Conservation (phyloP, 2,797 vertebrate genomes). For the Notoglanidium macrostoma region DNA sequence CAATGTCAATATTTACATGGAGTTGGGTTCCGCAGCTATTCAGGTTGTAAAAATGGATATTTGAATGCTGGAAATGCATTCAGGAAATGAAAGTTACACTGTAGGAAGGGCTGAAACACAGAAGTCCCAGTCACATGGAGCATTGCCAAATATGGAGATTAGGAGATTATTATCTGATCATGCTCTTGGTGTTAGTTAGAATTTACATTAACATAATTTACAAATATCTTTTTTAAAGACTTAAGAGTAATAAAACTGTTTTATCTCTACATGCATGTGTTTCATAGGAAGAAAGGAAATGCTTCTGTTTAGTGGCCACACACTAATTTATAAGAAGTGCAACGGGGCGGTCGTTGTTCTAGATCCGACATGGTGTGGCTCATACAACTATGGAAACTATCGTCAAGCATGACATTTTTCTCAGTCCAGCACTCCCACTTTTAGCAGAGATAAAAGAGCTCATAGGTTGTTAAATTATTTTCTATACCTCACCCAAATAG, state of each 20-base stretch:
- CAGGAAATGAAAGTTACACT: neutral
- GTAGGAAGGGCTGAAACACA: neutral
- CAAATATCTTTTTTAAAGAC: too few species aligned
- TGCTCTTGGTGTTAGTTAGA: neutral
- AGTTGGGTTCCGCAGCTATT: neutral
- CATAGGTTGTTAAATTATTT: neutral
- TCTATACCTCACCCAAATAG: neutral
- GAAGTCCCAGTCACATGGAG: neutral
- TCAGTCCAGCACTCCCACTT: neutral
- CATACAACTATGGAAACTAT: neutral
- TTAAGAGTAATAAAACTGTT: too few species aligned
- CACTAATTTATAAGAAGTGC: neutral
- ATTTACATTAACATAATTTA: neutral
- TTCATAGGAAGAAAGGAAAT: neutral
- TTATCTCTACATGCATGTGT: neutral
- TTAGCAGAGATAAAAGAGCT: neutral
- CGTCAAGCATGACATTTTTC: neutral
- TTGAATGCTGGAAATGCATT: neutral
- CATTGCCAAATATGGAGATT: neutral
- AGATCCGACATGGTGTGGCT: neutral
- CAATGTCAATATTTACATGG: neutral
- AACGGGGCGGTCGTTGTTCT: neutral
- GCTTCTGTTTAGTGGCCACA: neutral
- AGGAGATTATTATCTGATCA: neutral
- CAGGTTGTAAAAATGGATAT: too few species aligned